A percentile compares a stretch with the other conserved stretches of the same genome.
Evolutionary conservation across 1,140 invertebrate genomes (phyloP).

Genomic region (Drosophila melanogaster): DNA sequence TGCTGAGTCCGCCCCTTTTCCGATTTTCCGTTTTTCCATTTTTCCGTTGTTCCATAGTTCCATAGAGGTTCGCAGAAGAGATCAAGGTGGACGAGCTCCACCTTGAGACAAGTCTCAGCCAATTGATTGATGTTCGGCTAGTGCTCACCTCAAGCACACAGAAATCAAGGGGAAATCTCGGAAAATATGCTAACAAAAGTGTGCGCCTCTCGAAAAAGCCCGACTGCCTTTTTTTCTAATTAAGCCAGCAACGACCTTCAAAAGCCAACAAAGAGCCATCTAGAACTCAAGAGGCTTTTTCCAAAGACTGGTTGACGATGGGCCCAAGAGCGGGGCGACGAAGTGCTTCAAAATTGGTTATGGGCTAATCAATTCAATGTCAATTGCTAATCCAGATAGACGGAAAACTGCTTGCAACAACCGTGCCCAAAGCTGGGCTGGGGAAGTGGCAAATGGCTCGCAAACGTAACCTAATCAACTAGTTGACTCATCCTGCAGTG

Average conservation of each 20-base stretch:
- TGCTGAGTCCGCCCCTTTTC: conserved; percentile 28
- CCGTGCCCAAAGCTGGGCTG: background rate
- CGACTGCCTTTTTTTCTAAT: conserved; percentile 24
- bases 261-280: conserved; percentile 30
- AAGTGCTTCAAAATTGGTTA: conserved; percentile 13
- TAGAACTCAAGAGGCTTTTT: conserved; percentile 5
- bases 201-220: background rate
- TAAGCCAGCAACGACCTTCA: conserved; percentile 32
- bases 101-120: conserved; percentile 39
- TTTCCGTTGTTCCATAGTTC: background rate
- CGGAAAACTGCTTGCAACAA: conserved; percentile 19
- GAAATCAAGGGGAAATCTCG: conserved; percentile 15
- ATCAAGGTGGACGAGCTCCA: conserved; percentile 35
- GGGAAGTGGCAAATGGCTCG: background rate
- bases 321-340: too few species aligned
- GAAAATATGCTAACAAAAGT: conserved; percentile 34
- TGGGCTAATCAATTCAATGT: conserved; percentile 60
- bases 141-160: conserved; percentile 44
- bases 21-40: background rate
- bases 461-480: background rate
- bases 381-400: conserved; percentile 57
- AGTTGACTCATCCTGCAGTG: background rate
- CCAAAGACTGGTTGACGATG: background rate
- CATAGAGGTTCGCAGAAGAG: conserved; percentile 16
- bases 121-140: conserved; percentile 50